Conservation (phyloP, 2,888 invertebrate genomes). For the Agapostemon virescens region DNA sequence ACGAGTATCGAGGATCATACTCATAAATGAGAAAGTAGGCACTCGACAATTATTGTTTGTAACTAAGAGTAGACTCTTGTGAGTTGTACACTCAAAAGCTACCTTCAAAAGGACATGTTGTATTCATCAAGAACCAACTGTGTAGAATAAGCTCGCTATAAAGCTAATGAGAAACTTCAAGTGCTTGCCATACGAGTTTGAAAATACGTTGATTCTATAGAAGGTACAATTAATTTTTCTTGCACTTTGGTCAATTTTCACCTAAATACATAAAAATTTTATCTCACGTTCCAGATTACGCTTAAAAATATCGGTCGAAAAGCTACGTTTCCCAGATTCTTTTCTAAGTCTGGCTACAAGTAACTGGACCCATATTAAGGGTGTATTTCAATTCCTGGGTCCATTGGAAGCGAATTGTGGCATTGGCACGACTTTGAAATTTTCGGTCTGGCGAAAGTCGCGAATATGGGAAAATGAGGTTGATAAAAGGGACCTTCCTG, state of each 20-base stretch:
- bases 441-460: too few relatives aligned
- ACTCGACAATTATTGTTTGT: neutral
- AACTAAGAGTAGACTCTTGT: neutral
- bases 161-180: neutral
- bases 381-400: too few relatives aligned
- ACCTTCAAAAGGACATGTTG: slow-evolving; percentile 2
- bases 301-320: too few relatives aligned
- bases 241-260: neutral
- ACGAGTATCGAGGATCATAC: neutral
- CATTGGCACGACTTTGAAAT: too few relatives aligned
- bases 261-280: neutral
- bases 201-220: neutral
- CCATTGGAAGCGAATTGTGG: too few relatives aligned
- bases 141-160: neutral
- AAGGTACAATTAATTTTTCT: neutral
- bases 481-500: too few relatives aligned
- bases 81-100: neutral
- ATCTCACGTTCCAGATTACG: too few relatives aligned
- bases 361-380: too few relatives aligned
- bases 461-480: too few relatives aligned
- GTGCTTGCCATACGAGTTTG: slow-evolving; percentile 1
- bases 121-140: slow-evolving; percentile 1
- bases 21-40: neutral
- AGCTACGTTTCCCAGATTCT: too few relatives aligned
- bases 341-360: too few relatives aligned